Evolutionary conservation across 2,113 vertebrate species (phyloP).

Genomic region (Leptocoma aspasia): DNA sequence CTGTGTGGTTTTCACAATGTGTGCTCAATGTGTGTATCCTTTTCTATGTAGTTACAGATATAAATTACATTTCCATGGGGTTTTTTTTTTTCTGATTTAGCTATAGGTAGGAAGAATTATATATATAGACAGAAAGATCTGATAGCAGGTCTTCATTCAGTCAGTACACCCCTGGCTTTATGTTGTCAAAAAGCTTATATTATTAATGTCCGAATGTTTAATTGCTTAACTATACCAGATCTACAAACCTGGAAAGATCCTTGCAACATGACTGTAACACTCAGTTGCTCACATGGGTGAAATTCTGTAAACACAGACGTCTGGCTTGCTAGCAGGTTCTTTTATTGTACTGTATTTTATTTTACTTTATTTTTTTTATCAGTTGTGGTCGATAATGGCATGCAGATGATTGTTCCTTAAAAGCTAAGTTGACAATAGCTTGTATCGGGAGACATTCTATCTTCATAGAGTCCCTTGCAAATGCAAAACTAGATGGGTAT

Average conservation of each 20-base stretch:
- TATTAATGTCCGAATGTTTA: neutral
- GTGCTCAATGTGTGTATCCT: neutral
- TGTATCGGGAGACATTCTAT: slow-evolving; percentile 33
- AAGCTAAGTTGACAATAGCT: slow-evolving; percentile 46
- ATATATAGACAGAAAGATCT: neutral
- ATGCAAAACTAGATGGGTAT: slow-evolving; percentile 67
- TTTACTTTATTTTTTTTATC: neutral
- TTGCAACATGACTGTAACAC: neutral
- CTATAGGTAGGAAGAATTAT: neutral
- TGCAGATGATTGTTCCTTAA: slow-evolving; percentile 49
- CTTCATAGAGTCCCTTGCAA: slow-evolving; percentile 66
- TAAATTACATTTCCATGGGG: neutral
- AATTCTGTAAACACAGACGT: neutral
- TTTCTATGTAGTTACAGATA: neutral
- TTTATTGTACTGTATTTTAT: neutral
- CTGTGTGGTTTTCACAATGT: neutral
- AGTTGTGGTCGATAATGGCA: neutral
- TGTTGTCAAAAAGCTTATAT: neutral
- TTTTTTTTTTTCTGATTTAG: neutral
- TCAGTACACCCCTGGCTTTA: neutral
- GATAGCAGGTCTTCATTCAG: neutral
- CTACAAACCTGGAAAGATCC: neutral
- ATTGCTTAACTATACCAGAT: neutral
- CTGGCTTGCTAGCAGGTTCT: neutral
- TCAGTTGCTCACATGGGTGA: neutral